Evolutionary conservation across 23 tunicate species (phyloP).

Genomic region (Trididemnum clinides): DNA sequence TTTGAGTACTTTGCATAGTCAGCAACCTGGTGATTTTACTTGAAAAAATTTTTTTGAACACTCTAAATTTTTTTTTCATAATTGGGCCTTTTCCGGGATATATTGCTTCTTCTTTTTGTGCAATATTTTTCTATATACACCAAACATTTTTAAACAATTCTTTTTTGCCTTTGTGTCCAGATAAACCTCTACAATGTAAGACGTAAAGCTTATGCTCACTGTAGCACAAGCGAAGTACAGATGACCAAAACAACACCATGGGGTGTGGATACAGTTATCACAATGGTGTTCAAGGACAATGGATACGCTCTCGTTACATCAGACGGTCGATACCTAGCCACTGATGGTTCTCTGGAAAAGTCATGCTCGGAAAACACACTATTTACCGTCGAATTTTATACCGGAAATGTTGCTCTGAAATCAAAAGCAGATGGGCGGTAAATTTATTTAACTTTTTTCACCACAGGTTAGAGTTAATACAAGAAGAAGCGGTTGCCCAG

Average conservation of each 20-base stretch:
- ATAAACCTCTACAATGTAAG: conserved; percentile 69
- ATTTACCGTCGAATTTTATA: conserved; percentile 84
- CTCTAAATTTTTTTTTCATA: too few relatives aligned
- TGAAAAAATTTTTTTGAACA: too few relatives aligned
- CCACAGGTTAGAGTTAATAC: too few relatives aligned
- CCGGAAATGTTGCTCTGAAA: conserved; percentile 89
- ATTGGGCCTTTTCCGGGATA: too few relatives aligned
- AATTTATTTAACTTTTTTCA: too few relatives aligned
- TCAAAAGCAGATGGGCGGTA: conserved; percentile 63
- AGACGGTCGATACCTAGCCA: conserved; percentile 53
- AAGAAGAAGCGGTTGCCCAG: too few relatives aligned
- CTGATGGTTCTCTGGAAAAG: conserved; percentile 53
- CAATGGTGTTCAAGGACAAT: conserved; percentile 74
- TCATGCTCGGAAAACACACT: conserved; percentile 22
- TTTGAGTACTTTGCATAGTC: too few relatives aligned
- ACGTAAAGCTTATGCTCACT: conserved; percentile 57
- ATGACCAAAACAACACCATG: conserved; percentile 85
- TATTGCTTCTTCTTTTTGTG: too few relatives aligned
- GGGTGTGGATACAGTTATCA: conserved; percentile 75
- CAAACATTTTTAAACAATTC: too few relatives aligned
- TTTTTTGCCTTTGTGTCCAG: conserved; percentile 16
- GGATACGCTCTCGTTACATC: conserved; percentile 88
- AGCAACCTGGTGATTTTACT: too few relatives aligned
- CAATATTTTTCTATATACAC: too few relatives aligned
- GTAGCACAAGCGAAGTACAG: conserved; percentile 25